A percentile compares a stretch with the other conserved stretches of the same genome.
Conservation (phyloP, 2,797 vertebrate species). For the Setipinna tenuifilis region DNA sequence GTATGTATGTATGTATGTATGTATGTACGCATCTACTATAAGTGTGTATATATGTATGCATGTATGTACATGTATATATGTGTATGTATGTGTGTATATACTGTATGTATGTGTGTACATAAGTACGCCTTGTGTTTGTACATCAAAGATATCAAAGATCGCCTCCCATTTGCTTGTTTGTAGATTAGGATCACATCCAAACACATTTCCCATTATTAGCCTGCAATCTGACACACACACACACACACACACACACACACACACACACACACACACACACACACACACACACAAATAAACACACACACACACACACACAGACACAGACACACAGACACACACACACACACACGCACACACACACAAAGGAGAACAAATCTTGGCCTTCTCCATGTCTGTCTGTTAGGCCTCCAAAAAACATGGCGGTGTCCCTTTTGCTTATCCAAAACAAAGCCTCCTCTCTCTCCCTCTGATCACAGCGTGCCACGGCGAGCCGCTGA, state of each 20-base stretch:
- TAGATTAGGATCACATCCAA: slow-evolving; percentile 7
- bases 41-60: background rate
- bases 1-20: background rate
- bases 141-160: slow-evolving; percentile 2
- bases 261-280: background rate
- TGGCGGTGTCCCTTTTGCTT: background rate
- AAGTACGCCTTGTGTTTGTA: background rate
- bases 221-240: slow-evolving; percentile 11
- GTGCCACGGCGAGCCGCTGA: background rate
- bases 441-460: slow-evolving; percentile 20
- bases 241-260: too few species aligned
- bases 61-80: background rate
- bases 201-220: slow-evolving; percentile 5
- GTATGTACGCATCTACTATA: background rate
- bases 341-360: background rate
- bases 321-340: background rate
- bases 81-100: background rate
- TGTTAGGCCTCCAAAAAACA: slow-evolving; percentile 12
- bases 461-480: slow-evolving; percentile 21
- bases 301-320: background rate
- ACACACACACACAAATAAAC: too few species aligned
- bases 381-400: background rate
- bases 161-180: background rate
- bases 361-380: background rate
- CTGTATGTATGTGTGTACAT: background rate